Conservation (phyloP, 2,888 invertebrate genomes). For the Trichacis sp. region DNA sequence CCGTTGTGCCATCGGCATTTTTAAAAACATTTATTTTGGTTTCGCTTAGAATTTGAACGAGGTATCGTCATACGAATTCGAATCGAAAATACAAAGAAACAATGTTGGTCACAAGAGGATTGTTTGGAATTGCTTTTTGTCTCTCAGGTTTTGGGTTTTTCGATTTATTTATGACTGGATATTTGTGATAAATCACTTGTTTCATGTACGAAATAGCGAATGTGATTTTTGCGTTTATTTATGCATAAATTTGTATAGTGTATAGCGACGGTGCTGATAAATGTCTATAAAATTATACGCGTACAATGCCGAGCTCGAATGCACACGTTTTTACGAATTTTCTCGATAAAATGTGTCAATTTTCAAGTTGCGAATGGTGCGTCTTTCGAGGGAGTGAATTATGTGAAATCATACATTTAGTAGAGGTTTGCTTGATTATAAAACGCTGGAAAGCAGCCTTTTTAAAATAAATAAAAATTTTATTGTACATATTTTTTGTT, state of each 20-base stretch:
- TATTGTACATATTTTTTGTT: not conserved
- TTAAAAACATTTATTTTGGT: too few species aligned
- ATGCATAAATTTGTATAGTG: not conserved
- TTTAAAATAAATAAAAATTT: not conserved
- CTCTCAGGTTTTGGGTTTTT: not conserved
- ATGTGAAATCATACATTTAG: not conserved
- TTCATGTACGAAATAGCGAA: not conserved
- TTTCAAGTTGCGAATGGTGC: not conserved
- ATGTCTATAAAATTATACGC: not conserved
- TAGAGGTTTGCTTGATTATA: not conserved
- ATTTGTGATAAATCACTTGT: not conserved
- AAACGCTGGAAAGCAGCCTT: not conserved
- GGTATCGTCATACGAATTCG: too few species aligned
- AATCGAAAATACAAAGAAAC: too few species aligned
- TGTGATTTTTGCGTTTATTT: not conserved
- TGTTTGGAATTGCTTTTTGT: too few species aligned
- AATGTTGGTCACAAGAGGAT: too few species aligned
- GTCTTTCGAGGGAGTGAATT: not conserved
- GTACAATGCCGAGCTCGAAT: not conserved
- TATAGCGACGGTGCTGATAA: slow-evolving; percentile 1
- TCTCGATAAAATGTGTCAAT: not conserved
- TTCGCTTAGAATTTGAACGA: too few species aligned
- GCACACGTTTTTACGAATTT: not conserved
- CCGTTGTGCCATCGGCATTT: not conserved
- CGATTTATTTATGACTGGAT: not conserved